Percentiles rank a stretch among this genome's conserved stretches.
phyloP scores from a whole-genome alignment of 2,113 vertebrate species.

The Andinoacara biseriatus region DNA sequence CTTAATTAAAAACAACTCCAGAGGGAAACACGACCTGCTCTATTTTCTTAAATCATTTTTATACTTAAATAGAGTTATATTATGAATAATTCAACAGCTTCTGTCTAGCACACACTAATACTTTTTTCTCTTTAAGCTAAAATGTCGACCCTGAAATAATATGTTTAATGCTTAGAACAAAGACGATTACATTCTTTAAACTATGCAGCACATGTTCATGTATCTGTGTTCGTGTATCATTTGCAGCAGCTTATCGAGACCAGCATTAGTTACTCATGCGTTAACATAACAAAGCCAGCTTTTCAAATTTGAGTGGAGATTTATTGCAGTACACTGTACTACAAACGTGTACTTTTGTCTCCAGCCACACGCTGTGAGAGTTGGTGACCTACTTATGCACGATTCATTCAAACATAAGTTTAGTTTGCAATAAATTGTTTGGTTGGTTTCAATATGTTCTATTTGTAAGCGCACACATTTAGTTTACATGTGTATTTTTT shows the following conservation, averaged over 20 bases:
- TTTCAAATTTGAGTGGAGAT: not conserved
- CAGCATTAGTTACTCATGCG: not conserved
- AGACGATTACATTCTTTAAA: not conserved
- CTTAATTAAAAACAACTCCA: conserved; percentile 46
- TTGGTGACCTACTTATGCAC: too few species aligned
- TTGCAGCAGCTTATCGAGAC: not conserved
- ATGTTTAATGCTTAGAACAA: not conserved
- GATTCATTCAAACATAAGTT: too few species aligned
- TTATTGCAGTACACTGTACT: not conserved
- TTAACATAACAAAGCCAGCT: not conserved
- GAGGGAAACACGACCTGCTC: conserved; percentile 36
- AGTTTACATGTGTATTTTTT: too few species aligned
- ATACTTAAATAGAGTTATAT: conserved; percentile 18
- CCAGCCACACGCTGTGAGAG: too few species aligned
- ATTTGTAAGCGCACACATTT: too few species aligned
- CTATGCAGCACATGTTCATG: not conserved
- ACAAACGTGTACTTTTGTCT: not conserved
- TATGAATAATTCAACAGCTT: conserved; percentile 23
- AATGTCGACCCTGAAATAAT: not conserved
- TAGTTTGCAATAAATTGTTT: too few species aligned
- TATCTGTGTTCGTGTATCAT: not conserved
- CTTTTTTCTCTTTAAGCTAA: not conserved
- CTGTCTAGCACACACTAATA: conserved; percentile 1
- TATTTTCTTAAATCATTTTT: conserved; percentile 39
- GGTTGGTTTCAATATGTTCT: too few species aligned